Evolutionary conservation across 2,888 invertebrate genomes (phyloP).

Genomic region (Baccha elongata): DNA sequence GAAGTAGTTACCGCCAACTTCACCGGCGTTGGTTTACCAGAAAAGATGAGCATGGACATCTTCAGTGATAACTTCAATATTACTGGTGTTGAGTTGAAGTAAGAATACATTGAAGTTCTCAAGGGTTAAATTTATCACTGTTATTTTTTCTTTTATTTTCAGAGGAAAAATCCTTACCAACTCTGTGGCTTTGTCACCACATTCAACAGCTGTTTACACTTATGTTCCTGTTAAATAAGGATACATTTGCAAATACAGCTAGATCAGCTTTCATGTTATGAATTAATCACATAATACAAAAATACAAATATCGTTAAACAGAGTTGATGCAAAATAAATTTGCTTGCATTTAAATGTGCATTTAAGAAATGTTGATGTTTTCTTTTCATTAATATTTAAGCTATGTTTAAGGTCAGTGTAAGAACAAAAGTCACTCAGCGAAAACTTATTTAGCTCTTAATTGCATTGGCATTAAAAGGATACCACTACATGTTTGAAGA

Average conservation of each 20-base stretch:
- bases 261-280: background rate
- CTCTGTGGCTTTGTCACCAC: slow-evolving; percentile 85
- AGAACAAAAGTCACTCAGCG: no score
- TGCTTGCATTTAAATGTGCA: slow-evolving; percentile 59
- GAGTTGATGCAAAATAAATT: slow-evolving; percentile 60
- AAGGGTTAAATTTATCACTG: background rate
- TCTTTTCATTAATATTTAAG: slow-evolving; percentile 1
- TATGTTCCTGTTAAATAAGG: slow-evolving; percentile 85
- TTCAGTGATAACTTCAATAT: slow-evolving; percentile 83
- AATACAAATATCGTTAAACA: slow-evolving; percentile 40
- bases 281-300: slow-evolving; percentile 18
- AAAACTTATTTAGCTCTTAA: no score
- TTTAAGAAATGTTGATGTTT: slow-evolving; percentile 20
- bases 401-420: no score
- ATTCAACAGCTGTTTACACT: slow-evolving; percentile 86
- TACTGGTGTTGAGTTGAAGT: slow-evolving; percentile 76
- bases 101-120: slow-evolving; percentile 49
- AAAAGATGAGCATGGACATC: slow-evolving; percentile 85
- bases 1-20: slow-evolving; percentile 84
- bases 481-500: no score
- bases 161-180: slow-evolving; percentile 85
- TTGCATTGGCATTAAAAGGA: no score
- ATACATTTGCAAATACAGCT: slow-evolving; percentile 64
- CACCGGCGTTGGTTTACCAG: slow-evolving; percentile 83
- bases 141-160: slow-evolving; percentile 77